Evolutionary conservation across 1,140 invertebrate species (phyloP), one percentile per base, ranked within the genome.

Genomic region (Eumaeus atala): DNA sequence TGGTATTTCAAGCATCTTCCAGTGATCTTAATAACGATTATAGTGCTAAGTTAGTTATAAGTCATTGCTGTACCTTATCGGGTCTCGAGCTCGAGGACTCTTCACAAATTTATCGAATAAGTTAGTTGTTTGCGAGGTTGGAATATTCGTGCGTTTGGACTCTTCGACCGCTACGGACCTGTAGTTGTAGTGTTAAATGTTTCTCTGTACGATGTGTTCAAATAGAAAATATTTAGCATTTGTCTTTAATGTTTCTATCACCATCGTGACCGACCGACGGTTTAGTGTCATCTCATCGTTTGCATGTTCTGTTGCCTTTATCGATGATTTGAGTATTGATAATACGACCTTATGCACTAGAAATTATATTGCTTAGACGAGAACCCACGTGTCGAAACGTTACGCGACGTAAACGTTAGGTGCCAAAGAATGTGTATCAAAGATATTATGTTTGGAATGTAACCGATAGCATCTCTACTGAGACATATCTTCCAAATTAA

Each of bases 341-440:
- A 35, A 0, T 9, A 37, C 14, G 34, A 36, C n/a, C 16, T 36
- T 35, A 52, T 38, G 51, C 40, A 47, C 51, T 54, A 33, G 38
- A 14, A 28, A 54, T 47, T 35, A 42, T 67, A 28, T 68, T 62
- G 64, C 64, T 61, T 59, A 61, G 54, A 51, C 54, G 35, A 57
- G 67, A 70, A 77, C 70, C 69, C 77, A 42, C 51, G 44, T 54
- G 51, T 54, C 51, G 42, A 67, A 71, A 71, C n/a, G n/a, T n/a
- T 62, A 56, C 59, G 48, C 70, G 72, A 76, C 64, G 59, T 79
- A 68, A 70, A 61, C 74, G 72, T 84, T 78, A 81, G 79, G 82
- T 87, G 83, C 83, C 83, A 87, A 87, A 86, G 83, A 86, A 70
- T 74, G 73, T 72, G 67, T 82, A 86, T 86, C 81, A 86, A 86